Evolutionary conservation across 2,888 invertebrate genomes (phyloP), one percentile per base, ranked within the genome.

Genomic region (Himalopsyche tibetana): DNA sequence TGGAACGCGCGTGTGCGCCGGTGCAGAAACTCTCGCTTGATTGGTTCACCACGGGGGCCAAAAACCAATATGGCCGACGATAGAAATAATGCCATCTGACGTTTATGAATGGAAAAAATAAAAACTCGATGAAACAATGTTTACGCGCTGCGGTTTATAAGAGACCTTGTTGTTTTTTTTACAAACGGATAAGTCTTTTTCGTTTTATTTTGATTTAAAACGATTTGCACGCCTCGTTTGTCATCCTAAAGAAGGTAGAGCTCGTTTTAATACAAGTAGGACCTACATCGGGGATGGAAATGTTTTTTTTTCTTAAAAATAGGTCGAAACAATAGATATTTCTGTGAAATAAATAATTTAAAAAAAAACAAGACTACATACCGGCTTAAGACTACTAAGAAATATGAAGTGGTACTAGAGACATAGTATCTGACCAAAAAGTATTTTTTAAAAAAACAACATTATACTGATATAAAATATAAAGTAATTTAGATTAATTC

Each of bases 81-180:
- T 74, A 74, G 74, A 74, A 74, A 74, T 74, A 74, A 74, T 74
- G 74, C 74, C 74, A 74, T 74, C 74, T 74, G 74, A 74, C 74
- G 74, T 74, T 74, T 74, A 74, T 74, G 74, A 74, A 74, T 74
- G 74, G 74, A 74, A 74, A 74, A 74, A 74, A 74, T 74, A 74
- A 74, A 74, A 74, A 36, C 74, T 74, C 19, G 74, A 36, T 74
- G 74, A 74, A 74, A 74, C 74, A 74, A 74, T 74, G 36, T 74
- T 74, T 74, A 74, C 74, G 74, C 74, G 74, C 19, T 36, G 74
- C 36, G 74, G 74, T 74, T 74, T 74, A 74, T 74, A 74, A 74
- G 36, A 74, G 74, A 36, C 74, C 74, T 74, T 38, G 74, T 74
- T 15, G 19, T 74, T 74, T 74, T 74, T 69, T 74, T 36, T 28